Conservation (phyloP, 64 coral and sea anemone species). For the Dendrophyllia cribrosa region DNA sequence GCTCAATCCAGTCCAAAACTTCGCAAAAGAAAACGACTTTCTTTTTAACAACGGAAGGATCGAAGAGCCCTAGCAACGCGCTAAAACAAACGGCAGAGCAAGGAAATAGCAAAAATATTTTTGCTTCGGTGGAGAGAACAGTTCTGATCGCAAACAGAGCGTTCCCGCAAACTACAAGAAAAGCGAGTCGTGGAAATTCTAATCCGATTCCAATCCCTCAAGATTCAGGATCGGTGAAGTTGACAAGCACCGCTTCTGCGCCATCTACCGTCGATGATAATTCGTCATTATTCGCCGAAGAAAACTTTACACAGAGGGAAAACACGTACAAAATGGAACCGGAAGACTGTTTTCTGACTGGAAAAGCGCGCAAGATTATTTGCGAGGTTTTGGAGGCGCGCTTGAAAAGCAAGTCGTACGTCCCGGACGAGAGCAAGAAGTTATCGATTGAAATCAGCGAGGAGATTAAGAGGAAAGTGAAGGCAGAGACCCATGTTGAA, state of each 20-base stretch:
- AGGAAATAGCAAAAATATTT: not conserved
- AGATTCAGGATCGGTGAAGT: not conserved
- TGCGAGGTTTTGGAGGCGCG: constrained; percentile 23
- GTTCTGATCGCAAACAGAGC: constrained; percentile 1
- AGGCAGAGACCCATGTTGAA: not conserved
- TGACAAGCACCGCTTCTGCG: not conserved
- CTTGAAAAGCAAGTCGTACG: constrained; percentile 44
- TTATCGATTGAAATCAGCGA: constrained; percentile 52
- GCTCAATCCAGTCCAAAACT: not conserved
- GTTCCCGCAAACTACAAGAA: not conserved
- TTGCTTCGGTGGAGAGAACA: not conserved
- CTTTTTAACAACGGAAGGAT: not conserved
- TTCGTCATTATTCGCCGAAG: not conserved
- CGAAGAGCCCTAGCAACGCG: not conserved
- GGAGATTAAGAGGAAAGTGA: constrained; percentile 58
- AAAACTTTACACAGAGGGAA: not conserved
- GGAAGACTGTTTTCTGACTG: constrained; percentile 4
- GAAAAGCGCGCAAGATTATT: constrained; percentile 2
- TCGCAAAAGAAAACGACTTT: constrained; percentile 8
- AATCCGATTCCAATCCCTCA: not conserved
- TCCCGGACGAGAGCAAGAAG: constrained; percentile 29
- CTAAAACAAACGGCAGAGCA: not conserved
- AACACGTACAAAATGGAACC: constrained; percentile 69
- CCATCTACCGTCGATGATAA: not conserved
- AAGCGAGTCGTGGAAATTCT: not conserved